These are phyloP conservation scores for Poecilobothrus nobilitatus DNA, from an alignment of 2,888 invertebrate species.

Conservation along the genomic window DNA sequence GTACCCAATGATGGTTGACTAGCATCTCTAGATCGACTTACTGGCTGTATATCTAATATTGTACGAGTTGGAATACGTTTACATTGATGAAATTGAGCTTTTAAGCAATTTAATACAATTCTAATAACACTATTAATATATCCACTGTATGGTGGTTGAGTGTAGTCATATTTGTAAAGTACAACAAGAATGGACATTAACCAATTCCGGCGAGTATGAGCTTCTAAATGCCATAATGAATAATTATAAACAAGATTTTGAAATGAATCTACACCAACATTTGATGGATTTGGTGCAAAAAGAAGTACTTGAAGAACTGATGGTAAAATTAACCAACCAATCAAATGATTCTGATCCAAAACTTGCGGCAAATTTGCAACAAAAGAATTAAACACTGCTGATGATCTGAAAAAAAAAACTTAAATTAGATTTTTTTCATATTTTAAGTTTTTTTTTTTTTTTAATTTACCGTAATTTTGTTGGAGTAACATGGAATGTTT, in stretches of 20 bases:
- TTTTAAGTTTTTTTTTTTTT: neutral
- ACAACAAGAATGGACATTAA: constrained; percentile 85
- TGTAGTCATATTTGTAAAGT: constrained; percentile 87
- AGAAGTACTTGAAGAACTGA: constrained; percentile 73
- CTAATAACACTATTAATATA: constrained; percentile 74
- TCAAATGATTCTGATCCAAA: constrained; percentile 89
- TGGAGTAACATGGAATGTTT: constrained; percentile 84
- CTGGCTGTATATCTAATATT: constrained; percentile 62
- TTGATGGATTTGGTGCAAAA: constrained; percentile 72
- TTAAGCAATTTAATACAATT: constrained; percentile 85
- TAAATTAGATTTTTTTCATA: neutral
- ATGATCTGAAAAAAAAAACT: constrained; percentile 52
- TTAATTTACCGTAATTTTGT: constrained; percentile 61
- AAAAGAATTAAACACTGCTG: constrained; percentile 94
- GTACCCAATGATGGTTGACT: constrained; percentile 69
- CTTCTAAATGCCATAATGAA: constrained; percentile 80
- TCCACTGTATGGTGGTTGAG: constrained; percentile 57
- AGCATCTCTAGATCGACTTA: constrained; percentile 49
- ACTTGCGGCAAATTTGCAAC: constrained; percentile 88
- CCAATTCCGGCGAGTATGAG: constrained; percentile 84
- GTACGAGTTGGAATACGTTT: constrained; percentile 72
- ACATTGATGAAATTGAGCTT: constrained; percentile 86
- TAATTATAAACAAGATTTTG: constrained; percentile 55
- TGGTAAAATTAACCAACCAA: constrained; percentile 82
- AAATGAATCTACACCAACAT: constrained; percentile 50